phyloP scores from a whole-genome alignment of 2,888 invertebrate species.

The Orgyia antiqua region DNA sequence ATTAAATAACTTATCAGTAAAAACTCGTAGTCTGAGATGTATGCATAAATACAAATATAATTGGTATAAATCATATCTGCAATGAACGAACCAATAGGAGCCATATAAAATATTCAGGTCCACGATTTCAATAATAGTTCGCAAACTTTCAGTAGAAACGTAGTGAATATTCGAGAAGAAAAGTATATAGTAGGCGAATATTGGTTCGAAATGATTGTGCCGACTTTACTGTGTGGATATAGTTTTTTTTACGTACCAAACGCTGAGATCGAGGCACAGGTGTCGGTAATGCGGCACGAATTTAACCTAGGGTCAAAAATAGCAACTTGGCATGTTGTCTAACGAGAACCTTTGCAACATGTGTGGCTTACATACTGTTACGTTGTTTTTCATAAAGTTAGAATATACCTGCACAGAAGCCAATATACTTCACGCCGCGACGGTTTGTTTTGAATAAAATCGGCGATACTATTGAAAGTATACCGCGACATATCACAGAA shows the following conservation, averaged over 20 bases:
- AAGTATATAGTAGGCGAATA: constrained; percentile 71
- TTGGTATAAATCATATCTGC: constrained; percentile 11
- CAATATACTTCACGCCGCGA: too few relatives aligned
- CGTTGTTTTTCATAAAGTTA: neutral
- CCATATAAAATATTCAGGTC: constrained; percentile 47
- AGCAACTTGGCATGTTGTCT: constrained; percentile 29
- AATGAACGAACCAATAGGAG: constrained; percentile 18
- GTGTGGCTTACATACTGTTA: constrained; percentile 2
- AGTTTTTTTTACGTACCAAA: constrained; percentile 46
- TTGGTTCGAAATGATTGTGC: constrained; percentile 45
- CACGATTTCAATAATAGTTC: constrained; percentile 57
- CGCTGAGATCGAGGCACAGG: constrained; percentile 58
- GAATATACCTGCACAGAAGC: too few relatives aligned
- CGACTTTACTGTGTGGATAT: constrained; percentile 53
- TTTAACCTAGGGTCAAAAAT: constrained; percentile 48
- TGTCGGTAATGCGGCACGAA: constrained; percentile 63
- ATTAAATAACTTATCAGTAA: too few relatives aligned
- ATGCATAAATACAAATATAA: too few relatives aligned
- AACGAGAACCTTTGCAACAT: constrained; percentile 12
- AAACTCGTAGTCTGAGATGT: too few relatives aligned
- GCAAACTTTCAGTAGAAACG: constrained; percentile 48
- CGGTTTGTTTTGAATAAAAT: too few relatives aligned
- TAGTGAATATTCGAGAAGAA: constrained; percentile 49
- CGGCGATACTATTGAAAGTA: too few relatives aligned
- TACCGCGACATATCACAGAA: too few relatives aligned